Evolutionary conservation across 2,113 vertebrate species (phyloP).

Genomic region (Cavia porcellus): DNA sequence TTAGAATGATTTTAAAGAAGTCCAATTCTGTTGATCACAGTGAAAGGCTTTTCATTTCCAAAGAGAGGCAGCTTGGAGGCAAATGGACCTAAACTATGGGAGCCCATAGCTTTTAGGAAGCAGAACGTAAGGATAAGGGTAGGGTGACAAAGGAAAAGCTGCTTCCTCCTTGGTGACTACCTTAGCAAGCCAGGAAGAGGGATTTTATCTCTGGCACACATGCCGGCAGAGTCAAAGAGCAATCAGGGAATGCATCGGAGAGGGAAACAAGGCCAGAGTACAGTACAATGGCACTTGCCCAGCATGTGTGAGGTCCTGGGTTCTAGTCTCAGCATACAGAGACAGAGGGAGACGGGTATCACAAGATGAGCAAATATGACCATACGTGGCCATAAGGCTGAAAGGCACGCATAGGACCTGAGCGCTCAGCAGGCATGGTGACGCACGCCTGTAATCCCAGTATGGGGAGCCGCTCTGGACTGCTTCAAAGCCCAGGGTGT

Average conservation of each 20-base stretch:
- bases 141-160: neutral
- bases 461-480: too few species aligned
- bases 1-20: neutral
- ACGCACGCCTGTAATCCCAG: too few species aligned
- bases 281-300: neutral
- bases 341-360: neutral
- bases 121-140: slow-evolving; percentile 11
- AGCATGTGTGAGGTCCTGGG: too few species aligned
- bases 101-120: neutral
- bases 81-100: neutral
- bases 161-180: neutral
- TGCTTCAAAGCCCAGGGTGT: too few species aligned
- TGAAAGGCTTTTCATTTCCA: slow-evolving; percentile 58
- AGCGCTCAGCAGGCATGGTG: too few species aligned
- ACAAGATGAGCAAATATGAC: neutral
- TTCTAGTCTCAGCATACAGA: neutral
- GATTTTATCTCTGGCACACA: slow-evolving; percentile 11
- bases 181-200: neutral
- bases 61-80: neutral
- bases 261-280: neutral
- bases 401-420: neutral
- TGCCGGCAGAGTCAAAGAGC: neutral
- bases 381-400: neutral
- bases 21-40: neutral
- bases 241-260: neutral